Percentiles rank a stretch among this genome's conserved stretches.
Evolutionary conservation across 1,140 invertebrate genomes (phyloP).

Genomic region (Metopolophium dirhodum): DNA sequence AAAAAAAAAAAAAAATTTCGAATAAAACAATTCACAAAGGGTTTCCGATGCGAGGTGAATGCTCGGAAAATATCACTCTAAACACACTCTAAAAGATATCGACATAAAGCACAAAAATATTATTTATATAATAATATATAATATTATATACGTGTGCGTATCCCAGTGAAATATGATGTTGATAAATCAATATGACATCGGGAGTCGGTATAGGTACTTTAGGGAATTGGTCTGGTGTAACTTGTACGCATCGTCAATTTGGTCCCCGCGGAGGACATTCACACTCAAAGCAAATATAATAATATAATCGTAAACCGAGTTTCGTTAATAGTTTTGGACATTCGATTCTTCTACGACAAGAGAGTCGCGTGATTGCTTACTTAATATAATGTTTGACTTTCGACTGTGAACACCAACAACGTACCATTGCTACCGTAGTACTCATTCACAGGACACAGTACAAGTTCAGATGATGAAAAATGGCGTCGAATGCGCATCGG

Average conservation of each 20-base stretch:
- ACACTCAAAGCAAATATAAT: background rate
- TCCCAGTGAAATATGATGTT: background rate
- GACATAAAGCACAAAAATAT: background rate
- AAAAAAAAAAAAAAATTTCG: background rate
- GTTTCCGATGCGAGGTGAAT: background rate
- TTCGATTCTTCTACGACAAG: background rate
- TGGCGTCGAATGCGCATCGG: no score
- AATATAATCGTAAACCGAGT: background rate
- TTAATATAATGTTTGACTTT: background rate
- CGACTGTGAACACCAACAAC: background rate
- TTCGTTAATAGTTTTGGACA: background rate
- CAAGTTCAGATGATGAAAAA: no score
- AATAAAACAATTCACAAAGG: background rate
- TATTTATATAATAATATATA: background rate
- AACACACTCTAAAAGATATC: background rate
- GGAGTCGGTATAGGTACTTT: background rate
- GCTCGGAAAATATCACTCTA: background rate
- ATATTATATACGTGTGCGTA: background rate
- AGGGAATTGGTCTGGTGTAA: background rate
- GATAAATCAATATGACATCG: background rate
- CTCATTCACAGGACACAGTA: no score
- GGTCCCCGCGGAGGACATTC: background rate
- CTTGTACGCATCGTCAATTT: background rate
- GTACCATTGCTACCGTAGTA: no score
- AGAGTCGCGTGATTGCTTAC: background rate